Conservation (phyloP, 2,113 vertebrate species). For the Antennarius striatus region DNA sequence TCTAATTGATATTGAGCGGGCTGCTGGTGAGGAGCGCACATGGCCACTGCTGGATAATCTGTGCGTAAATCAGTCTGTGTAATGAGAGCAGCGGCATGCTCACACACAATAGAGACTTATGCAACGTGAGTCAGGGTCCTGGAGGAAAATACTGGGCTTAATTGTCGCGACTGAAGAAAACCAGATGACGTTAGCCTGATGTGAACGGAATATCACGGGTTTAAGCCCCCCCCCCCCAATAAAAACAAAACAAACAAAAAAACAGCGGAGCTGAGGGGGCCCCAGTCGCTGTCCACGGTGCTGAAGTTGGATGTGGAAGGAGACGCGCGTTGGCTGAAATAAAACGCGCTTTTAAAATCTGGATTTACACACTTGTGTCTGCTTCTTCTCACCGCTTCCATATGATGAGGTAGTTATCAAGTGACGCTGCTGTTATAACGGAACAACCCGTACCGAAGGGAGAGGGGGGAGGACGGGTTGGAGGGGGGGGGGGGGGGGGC, state of each 20-base stretch:
- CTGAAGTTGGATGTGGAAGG: constrained; percentile 5
- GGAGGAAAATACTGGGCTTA: constrained; percentile 93
- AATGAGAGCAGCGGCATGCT: constrained; percentile 99
- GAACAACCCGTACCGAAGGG: constrained; percentile 82
- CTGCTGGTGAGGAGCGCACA: constrained; percentile 94
- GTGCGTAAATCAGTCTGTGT: constrained; percentile 99
- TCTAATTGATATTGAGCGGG: constrained; percentile 99
- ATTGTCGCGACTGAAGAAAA: constrained; percentile 96
- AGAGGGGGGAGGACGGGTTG: not conserved
- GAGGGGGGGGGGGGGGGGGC: constrained; percentile 43
- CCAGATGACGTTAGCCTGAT: constrained; percentile 87
- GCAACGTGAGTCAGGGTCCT: constrained; percentile 98
- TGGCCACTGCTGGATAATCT: constrained; percentile 99
- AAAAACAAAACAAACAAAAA: no score
- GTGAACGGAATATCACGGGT: constrained; percentile 69
- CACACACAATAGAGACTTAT: constrained; percentile 99
- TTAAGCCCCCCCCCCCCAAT: no score
- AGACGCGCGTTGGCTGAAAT: no score
- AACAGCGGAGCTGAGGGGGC: constrained; percentile 54
- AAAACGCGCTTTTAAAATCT: constrained; percentile 26
- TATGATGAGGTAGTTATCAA: constrained; percentile 78
- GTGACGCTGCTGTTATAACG: constrained; percentile 84
- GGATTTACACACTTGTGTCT: not conserved
- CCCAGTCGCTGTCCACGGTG: constrained; percentile 63
- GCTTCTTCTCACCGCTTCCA: no score